Evolutionary conservation across 2,888 invertebrate genomes (phyloP), one percentile per base, ranked within the genome.

Genomic region (Dynastes maya): DNA sequence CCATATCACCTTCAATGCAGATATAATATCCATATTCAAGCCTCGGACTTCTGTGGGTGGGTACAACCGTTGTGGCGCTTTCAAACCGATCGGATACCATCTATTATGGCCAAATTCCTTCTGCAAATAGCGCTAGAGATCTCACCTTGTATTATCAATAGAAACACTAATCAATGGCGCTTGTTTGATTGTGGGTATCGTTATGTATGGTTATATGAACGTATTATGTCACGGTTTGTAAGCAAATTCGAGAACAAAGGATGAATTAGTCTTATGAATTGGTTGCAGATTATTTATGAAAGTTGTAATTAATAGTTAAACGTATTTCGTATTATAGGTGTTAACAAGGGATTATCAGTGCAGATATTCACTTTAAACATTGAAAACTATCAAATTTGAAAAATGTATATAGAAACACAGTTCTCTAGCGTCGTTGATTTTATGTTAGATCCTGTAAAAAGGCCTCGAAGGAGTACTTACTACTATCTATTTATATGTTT

Each of bases 141-240:
- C 72, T 37, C 72, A 72, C 72, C 72, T 58, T 58, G 55, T 53
- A 53, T 53, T n/a, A 32, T 22, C 72, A 45, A 72, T 55, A n/a
- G 72, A 58, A 70, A 16, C 58, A 40, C 72, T 72, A 72, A 72
- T 72, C 72, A 72, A 58, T 16, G 58, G 22, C 13, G 58, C 58
- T 72, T 72, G 72, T 72, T 58, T 32, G 58, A 58, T 55, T 72
- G 53, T 32, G 53, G 53, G n/a, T 70, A 51, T 53, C 51, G 40
- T 70, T 53, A 29, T 53, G 29, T 68, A 37, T 37, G 40, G 32
- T 58, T 58, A 40, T 22, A 58, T 37, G 72, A 3, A 58, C 45
- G 40, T 29, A 37, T 58, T 72, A 72, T 37, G 58, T 40, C 40
- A 58, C 37, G 22, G 72, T 58, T 72, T 37, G 72, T 40, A 37